A percentile compares a stretch with the other conserved stretches of the same genome.
Evolutionary conservation across 2,113 vertebrate genomes (phyloP).

Genomic region (Zosterops borbonicus): DNA sequence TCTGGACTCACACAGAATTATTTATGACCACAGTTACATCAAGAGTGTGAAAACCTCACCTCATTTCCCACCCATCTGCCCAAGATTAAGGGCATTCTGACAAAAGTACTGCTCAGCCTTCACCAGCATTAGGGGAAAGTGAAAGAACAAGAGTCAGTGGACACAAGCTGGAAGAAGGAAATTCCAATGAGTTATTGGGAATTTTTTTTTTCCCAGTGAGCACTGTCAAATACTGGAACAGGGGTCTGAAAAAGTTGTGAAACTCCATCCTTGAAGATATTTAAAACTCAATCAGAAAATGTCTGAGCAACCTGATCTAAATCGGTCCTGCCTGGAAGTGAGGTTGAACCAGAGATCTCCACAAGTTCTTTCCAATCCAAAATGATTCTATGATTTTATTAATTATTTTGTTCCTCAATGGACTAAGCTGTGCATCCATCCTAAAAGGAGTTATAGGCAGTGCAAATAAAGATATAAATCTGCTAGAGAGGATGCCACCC

Average conservation of each 20-base stretch:
- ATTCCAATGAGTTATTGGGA: slow-evolving; percentile 3
- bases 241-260: background rate
- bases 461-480: background rate
- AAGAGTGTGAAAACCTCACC: background rate
- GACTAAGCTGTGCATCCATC: background rate
- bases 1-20: background rate
- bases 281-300: background rate
- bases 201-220: background rate
- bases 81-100: background rate
- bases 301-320: background rate
- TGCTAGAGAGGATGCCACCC: background rate
- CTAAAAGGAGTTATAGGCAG: background rate
- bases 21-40: background rate
- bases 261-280: background rate
- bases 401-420: background rate
- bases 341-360: background rate
- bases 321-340: background rate
- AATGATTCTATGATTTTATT: background rate
- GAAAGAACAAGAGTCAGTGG: background rate
- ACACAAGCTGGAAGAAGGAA: background rate
- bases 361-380: background rate
- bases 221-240: background rate
- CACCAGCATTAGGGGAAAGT: background rate
- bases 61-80: background rate
- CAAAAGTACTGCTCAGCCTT: background rate